phyloP scores from a whole-genome alignment of 2,797 vertebrate genomes.

The Mormyrops boulengeri region DNA sequence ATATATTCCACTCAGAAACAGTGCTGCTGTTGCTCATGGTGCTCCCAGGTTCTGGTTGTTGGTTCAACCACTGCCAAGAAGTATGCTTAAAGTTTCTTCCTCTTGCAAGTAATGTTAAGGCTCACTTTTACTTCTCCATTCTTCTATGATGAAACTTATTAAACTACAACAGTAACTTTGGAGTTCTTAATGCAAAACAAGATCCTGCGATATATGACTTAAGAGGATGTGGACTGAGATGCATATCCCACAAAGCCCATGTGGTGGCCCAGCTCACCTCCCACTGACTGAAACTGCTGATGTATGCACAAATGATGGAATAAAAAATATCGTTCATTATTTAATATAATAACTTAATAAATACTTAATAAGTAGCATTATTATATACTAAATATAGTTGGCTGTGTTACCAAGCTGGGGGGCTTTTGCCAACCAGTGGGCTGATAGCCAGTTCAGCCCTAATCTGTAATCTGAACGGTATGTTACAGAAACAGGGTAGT shows the following conservation, averaged over 20 bases:
- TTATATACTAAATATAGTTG: not conserved
- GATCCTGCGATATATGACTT: not conserved
- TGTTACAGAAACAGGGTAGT: not conserved
- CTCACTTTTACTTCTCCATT: constrained; percentile 13
- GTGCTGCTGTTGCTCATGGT: not conserved
- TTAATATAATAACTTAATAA: not conserved
- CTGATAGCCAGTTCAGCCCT: not conserved
- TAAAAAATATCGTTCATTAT: not conserved
- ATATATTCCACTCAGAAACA: constrained; percentile 9
- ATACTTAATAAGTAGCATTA: not conserved
- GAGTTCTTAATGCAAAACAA: not conserved
- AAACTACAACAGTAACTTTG: not conserved
- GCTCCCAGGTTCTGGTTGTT: not conserved
- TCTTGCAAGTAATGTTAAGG: not conserved
- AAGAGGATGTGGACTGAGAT: not conserved
- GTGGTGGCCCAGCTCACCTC: not conserved
- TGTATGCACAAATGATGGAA: not conserved
- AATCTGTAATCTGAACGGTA: not conserved
- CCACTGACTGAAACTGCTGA: not conserved
- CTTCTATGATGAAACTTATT: not conserved
- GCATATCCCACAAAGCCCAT: not conserved
- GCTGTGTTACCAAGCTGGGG: not conserved
- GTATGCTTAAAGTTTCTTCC: not conserved
- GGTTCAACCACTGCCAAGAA: not conserved
- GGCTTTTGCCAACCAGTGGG: not conserved